Evolutionary conservation across 1,140 invertebrate species (phyloP), one percentile per base, ranked within the genome.

Genomic region (Medauroidea extradentata): DNA sequence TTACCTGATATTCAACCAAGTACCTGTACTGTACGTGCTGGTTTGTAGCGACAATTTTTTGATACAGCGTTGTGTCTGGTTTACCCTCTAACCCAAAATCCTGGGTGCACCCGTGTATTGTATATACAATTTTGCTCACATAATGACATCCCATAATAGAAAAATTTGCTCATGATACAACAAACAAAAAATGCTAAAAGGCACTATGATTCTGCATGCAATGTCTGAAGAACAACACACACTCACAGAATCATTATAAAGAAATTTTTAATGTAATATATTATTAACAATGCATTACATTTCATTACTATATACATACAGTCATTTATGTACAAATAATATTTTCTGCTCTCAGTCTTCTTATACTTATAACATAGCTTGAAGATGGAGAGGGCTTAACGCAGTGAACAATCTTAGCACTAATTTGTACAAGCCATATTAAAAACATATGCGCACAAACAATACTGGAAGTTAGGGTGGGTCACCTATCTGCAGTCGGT

Each of bases 401-500:
- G 2, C 4, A 19, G 42, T 25, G 13, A 48, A 41, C 23, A 57
- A 57, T 16, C 56, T 57, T 57, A 57, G 56, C 44, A 48, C 56
- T 57, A 57, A 50, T 57, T 57, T 57, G 56, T 57, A 57, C 56
- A 57, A 48, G 43, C 44, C 46, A 48, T 34, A 57, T 51, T 25
- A 57, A 50, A 50, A 34, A 14, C 50, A 57, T 50, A 44, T 50
- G 46, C 56, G 42, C 56, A 57, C 39, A 57, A 57, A 57, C 56
- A 57, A 57, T 57, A 57, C 56, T 57, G 56, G 56, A 57, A 57
- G 46, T 39, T 50, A 18, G 56, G 56, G 56, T 49, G 56, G 44
- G 56, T 57, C 29, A 24, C 41, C 53, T 55, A 46, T 43, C 13
- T 44, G 44, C 53, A 55, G 53, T 55, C 53, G 41, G 53, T 19